Conservation (phyloP, 2,113 vertebrate genomes). For the Megaceryle maxima region DNA sequence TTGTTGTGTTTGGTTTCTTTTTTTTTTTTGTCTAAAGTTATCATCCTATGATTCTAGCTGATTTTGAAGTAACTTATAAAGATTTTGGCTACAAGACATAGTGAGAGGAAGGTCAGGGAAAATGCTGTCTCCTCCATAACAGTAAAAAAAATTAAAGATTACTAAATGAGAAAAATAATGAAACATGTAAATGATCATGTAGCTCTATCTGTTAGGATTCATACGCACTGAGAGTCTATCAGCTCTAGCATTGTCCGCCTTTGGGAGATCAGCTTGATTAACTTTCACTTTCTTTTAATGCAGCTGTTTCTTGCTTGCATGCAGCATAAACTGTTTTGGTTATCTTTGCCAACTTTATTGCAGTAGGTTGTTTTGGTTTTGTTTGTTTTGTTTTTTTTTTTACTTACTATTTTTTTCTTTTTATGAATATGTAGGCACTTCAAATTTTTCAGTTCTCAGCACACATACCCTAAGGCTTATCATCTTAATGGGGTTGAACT, state of each 20-base stretch:
- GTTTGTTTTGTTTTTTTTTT: too few species aligned
- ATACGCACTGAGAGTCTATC: too few species aligned
- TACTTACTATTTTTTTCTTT: too few species aligned
- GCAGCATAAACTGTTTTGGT: background rate
- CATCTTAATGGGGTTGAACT: background rate
- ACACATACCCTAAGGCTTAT: background rate
- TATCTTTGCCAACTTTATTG: background rate
- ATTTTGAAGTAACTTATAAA: background rate
- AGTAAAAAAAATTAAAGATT: background rate
- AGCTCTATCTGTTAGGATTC: background rate
- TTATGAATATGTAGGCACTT: background rate
- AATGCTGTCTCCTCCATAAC: background rate
- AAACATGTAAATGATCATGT: background rate
- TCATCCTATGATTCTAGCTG: background rate
- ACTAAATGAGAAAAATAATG: background rate
- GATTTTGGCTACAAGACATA: background rate
- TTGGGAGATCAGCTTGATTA: background rate
- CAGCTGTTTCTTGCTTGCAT: background rate
- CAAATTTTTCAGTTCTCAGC: background rate
- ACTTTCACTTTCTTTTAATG: background rate
- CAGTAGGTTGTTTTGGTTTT: too few species aligned
- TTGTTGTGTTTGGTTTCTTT: too few species aligned
- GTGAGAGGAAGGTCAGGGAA: background rate
- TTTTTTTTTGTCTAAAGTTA: background rate
- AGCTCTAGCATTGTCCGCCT: background rate